A percentile compares a stretch with the other conserved stretches of the same genome.
Conservation (phyloP, 2,113 vertebrate species). For the Platichthys flesus region DNA sequence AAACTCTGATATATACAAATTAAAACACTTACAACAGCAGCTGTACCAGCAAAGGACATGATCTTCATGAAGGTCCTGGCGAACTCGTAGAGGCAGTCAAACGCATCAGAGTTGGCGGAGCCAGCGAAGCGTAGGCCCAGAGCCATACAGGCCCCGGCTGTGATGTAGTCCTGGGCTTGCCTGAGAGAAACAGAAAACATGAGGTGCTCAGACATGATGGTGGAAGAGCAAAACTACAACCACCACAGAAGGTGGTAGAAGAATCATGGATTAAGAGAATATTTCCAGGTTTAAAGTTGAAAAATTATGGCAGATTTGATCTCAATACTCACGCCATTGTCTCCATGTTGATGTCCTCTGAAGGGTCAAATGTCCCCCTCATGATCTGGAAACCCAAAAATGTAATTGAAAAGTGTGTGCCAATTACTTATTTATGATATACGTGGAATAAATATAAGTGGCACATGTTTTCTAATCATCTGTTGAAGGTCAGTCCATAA, state of each 20-base stretch:
- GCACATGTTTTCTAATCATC: too few species aligned
- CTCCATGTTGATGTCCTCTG: conserved; percentile 95
- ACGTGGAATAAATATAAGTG: neutral
- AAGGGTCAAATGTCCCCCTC: conserved; percentile 91
- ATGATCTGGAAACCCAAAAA: conserved; percentile 85
- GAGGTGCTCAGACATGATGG: neutral
- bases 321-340: conserved; percentile 90
- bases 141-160: conserved; percentile 94
- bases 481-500: too few species aligned
- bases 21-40: conserved; percentile 87
- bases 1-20: neutral
- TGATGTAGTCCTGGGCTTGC: conserved; percentile 97
- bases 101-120: conserved; percentile 94
- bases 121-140: conserved; percentile 97
- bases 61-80: conserved; percentile 94
- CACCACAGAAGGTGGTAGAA: neutral
- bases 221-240: neutral
- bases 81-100: conserved; percentile 95
- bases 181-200: conserved; percentile 70
- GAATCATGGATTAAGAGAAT: neutral
- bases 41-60: conserved; percentile 87
- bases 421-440: neutral
- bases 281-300: neutral
- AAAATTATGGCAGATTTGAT: neutral
- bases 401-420: too few species aligned